Percentiles rank a stretch among this genome's conserved stretches.
phyloP scores from a whole-genome alignment of 2,113 vertebrate species.

The Synodontis membranacea region DNA sequence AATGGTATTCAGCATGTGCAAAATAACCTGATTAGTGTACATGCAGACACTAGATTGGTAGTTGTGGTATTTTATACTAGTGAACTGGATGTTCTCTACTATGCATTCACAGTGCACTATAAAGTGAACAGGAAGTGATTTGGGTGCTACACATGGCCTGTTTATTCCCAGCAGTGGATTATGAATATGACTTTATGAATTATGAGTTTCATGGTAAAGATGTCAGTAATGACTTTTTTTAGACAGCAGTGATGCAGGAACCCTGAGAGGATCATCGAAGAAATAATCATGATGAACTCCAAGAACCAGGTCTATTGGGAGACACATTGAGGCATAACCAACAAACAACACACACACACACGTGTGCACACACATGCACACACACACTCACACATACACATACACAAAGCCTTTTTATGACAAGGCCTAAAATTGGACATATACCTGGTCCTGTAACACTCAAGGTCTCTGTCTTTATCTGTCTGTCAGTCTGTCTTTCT shows the following conservation, averaged over 20 bases:
- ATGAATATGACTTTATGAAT: not conserved
- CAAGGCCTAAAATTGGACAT: conserved; percentile 41
- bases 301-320: not conserved
- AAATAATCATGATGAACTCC: not conserved
- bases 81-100: not conserved
- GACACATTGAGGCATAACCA: conserved; percentile 34
- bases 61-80: not conserved
- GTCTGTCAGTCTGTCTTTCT: not conserved
- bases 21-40: not conserved
- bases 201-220: not conserved
- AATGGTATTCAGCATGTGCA: not conserved
- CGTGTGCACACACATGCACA: conserved; percentile 22
- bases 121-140: not conserved
- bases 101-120: not conserved
- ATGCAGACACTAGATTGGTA: not conserved
- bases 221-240: not conserved
- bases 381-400: conserved; percentile 27
- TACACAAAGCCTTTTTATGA: not conserved
- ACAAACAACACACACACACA: conserved; percentile 36
- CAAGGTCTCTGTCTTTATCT: conserved; percentile 57
- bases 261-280: not conserved
- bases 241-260: not conserved
- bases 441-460: conserved; percentile 68
- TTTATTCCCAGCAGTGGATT: not conserved
- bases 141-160: not conserved